Percentiles rank a stretch among this genome's conserved stretches.
Evolutionary conservation across 2,888 invertebrate species (phyloP).

Genomic region (Sarcophaga subvicina): DNA sequence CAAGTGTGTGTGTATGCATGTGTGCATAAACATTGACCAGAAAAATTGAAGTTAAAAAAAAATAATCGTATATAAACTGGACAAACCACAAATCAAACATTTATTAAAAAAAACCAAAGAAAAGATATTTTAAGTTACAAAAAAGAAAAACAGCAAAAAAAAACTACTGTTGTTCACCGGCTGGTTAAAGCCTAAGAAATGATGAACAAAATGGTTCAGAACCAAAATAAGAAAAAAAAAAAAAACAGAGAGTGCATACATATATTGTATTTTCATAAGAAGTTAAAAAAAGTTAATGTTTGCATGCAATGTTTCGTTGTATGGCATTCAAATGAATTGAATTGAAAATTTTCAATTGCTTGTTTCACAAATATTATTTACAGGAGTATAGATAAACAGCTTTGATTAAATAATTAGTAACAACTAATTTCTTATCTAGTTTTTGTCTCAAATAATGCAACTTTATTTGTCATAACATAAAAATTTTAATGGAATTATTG

Average conservation of each 20-base stretch:
- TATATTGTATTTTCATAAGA: not conserved
- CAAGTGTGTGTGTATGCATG: not conserved
- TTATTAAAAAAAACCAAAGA: slow-evolving; percentile 36
- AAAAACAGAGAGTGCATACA: not conserved
- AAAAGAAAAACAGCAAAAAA: not conserved
- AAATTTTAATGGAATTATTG: no score
- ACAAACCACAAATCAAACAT: slow-evolving; percentile 60
- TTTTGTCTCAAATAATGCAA: no score
- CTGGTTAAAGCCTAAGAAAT: slow-evolving; percentile 16
- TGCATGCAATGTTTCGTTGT: slow-evolving; percentile 57
- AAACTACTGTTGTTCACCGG: slow-evolving; percentile 29
- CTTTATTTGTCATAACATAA: no score
- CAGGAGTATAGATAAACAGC: not conserved
- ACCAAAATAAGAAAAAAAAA: not conserved
- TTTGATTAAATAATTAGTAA: not conserved
- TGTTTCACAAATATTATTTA: slow-evolving; percentile 9
- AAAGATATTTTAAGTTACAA: not conserved
- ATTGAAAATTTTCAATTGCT: slow-evolving; percentile 54
- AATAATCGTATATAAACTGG: slow-evolving; percentile 47
- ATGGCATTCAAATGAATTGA: slow-evolving; percentile 57
- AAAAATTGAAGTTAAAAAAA: slow-evolving; percentile 12
- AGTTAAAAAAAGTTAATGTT: slow-evolving; percentile 12
- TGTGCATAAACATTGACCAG: not conserved
- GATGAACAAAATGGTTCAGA: slow-evolving; percentile 53
- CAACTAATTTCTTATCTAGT: no score